Evolutionary conservation across 1,140 invertebrate genomes (phyloP), one percentile per base, ranked within the genome.

Genomic region (Zaprionus inermis): DNA sequence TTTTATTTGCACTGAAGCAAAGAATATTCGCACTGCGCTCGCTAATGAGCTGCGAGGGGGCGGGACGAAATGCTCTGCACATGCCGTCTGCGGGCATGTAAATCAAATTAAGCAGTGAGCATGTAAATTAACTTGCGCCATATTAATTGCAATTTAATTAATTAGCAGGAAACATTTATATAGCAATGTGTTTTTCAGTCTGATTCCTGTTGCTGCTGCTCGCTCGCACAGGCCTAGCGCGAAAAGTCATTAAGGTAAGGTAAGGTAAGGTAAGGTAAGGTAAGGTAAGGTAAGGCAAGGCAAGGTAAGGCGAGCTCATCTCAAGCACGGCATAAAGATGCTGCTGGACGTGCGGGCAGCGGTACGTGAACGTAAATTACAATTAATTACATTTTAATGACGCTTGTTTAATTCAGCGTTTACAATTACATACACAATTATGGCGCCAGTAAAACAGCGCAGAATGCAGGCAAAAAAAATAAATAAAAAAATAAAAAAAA

Each of bases 341-440:
- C 72, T 20, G 24, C 82, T 49, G 69, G 67, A 86, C 78, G 82
- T 58, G 82, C 64, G 73, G 65, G 72, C 75, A 76, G 46, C 52
- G 76, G 60, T 52, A 82, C 78, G 78, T 75, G 55, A 78, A 90
- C 81, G 86, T 90, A 90, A 90, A 90, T 90, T 90, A 90, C 86
- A 90, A 90, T 90, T 90, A 90, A 90, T 90, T 90, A 90, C 86
- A 90, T 90, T 90, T 90, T 90, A 90, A 90, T 90, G 86, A 90
- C 86, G 86, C 86, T 90, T 90, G 86, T 90, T 90, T 90, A 90
- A 90, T 90, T 90, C 82, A 90, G 79, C 86, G 86, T 90, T 89
- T 90, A 89, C 84, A 89, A 89, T 89, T 89, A 90, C 84, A 89
- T 89, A 84, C 85, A 88, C 84, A 88, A 88, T 88, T 88, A 90